Conservation (phyloP, 1,140 invertebrate genomes). For the Halesus radiatus region DNA sequence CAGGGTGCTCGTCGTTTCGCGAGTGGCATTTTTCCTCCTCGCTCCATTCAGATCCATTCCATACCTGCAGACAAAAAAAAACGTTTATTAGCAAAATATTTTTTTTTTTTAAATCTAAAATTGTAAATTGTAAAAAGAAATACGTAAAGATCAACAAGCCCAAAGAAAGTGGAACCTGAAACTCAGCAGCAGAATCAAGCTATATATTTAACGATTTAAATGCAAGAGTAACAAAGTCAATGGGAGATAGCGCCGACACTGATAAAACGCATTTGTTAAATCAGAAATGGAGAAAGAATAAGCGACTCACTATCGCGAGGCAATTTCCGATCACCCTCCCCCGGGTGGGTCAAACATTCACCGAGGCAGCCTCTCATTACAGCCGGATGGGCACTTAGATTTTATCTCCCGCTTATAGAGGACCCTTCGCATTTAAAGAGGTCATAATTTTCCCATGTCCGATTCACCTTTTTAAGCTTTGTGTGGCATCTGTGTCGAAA, state of each 20-base stretch:
- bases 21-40: conserved; percentile 95
- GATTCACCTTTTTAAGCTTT: conserved; percentile 53
- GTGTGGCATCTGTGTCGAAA: conserved; percentile 47
- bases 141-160: too few species aligned
- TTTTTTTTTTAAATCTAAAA: too few species aligned
- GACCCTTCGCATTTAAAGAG: conserved; percentile 56
- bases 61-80: conserved; percentile 77
- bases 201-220: neutral
- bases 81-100: neutral
- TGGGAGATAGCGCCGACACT: conserved; percentile 11
- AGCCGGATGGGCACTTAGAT: conserved; percentile 55
- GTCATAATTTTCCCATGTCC: conserved; percentile 57
- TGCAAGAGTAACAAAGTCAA: conserved; percentile 9
- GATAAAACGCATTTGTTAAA: conserved; percentile 29
- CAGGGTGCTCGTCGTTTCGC: conserved; percentile 96
- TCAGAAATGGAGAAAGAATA: conserved; percentile 16
- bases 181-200: neutral
- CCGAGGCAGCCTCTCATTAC: conserved; percentile 52
- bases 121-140: neutral
- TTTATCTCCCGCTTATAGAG: conserved; percentile 56
- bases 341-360: conserved; percentile 11
- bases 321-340: conserved; percentile 51
- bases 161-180: neutral
- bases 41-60: conserved; percentile 92
- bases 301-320: conserved; percentile 45